Base-by-base conservation (phyloP, 1,140 invertebrate genomes). In the Cataglyphis hispanica region DNA sequence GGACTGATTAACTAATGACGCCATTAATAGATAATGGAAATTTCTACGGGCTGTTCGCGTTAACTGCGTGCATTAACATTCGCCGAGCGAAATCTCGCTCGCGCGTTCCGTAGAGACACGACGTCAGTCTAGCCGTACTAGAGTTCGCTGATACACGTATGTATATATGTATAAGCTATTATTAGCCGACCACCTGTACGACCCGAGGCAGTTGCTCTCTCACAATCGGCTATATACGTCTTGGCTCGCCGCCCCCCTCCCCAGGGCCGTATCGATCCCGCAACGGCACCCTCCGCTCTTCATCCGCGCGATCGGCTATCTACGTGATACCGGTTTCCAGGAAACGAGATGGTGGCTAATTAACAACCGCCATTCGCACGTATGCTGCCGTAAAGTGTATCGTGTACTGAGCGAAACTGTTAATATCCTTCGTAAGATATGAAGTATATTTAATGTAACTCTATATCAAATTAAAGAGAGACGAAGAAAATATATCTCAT, bases 151-250 rank as follows among this genome's bases (percentile, higher is more conserved):
- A n/a, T 40, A 67, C 66, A 78, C 84, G 16, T 10, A 43, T 78
- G 19, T 46, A n/a, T 60, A 8, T 53, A 56, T 50, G n/a, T 63
- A 81, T 50, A 75, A 85, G 90, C 88, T 91, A 91, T 91, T 91
- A 91, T 91, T 91, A 91, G 90, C 90, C 90, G 88, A 91, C 90
- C 90, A 91, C 90, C 90, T 91, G 90, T 91, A 81, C 90, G 77
- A 91, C 90, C 90, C 56, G 90, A 86, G 87, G 88, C 87, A 78
- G 78, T 85, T 86, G 85, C 88, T 89, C 85, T 90, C 85, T 81
- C 81, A 87, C 85, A 88, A 89, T 89, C 88, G 72, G 66, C 72
- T 78, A 58, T 83, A 88, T 76, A 77, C 64, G 83, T 76, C 75
- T 76, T 58, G 56, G 25, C 19, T 8, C 22, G 16, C 56, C 80